Evolutionary conservation across 1,140 invertebrate genomes (phyloP).

Genomic region (Lasioglossum baleicum): DNA sequence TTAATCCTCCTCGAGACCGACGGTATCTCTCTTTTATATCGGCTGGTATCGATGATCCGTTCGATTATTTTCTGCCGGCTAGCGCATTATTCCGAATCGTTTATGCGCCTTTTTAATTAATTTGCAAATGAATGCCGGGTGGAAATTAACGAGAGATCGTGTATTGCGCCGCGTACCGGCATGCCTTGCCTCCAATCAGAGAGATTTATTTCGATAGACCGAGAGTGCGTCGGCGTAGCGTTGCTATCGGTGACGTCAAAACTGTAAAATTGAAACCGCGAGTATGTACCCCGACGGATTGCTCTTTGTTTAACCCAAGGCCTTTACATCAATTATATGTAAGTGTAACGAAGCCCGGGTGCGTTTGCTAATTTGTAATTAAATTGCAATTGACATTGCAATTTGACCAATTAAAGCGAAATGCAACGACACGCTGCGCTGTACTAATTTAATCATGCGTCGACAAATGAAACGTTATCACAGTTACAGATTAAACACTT

Average conservation of each 20-base stretch:
- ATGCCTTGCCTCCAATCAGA: too few species aligned
- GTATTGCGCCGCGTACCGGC: background rate
- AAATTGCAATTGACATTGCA: too few species aligned
- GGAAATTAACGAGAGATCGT: conserved; percentile 15
- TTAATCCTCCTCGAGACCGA: conserved; percentile 33
- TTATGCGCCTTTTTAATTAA: conserved; percentile 41
- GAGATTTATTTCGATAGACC: conserved; percentile 2
- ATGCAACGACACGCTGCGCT: too few species aligned
- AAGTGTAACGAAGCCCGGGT: too few species aligned
- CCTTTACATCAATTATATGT: too few species aligned
- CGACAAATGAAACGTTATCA: too few species aligned
- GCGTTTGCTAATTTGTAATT: too few species aligned
- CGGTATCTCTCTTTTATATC: conserved; percentile 46
- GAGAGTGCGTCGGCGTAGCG: background rate
- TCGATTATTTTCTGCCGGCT: conserved; percentile 34
- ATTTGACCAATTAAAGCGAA: too few species aligned
- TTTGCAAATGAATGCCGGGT: conserved; percentile 34
- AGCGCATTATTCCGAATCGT: conserved; percentile 20
- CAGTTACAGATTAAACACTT: too few species aligned
- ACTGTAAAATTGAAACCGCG: background rate
- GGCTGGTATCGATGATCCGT: conserved; percentile 7
- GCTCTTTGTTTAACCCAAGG: background rate
- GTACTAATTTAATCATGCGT: too few species aligned
- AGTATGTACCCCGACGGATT: background rate
- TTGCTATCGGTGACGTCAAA: background rate